phyloP scores from a whole-genome alignment of 1,140 invertebrate genomes.

The Drosophila ficusphila region DNA sequence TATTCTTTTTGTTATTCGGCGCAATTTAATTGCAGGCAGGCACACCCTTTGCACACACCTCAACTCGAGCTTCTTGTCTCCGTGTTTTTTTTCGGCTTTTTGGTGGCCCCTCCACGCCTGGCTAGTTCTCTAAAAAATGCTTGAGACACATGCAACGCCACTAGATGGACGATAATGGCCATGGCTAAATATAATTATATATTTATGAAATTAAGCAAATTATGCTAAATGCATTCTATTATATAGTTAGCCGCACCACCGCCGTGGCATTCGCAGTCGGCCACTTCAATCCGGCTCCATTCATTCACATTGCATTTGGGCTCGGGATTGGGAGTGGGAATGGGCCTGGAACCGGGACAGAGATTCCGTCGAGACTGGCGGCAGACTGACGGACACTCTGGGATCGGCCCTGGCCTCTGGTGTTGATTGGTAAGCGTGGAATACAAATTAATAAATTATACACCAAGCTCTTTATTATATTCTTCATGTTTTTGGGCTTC shows the following conservation, averaged over 20 bases:
- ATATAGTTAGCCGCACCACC: slow-evolving; percentile 63
- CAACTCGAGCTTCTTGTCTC: slow-evolving; percentile 33
- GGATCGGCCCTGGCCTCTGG: slow-evolving; percentile 22
- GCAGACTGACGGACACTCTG: slow-evolving; percentile 25
- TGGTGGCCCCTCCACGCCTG: slow-evolving; percentile 54
- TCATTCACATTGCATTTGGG: slow-evolving; percentile 26
- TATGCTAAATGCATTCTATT: slow-evolving; percentile 79
- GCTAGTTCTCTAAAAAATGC: slow-evolving; percentile 69
- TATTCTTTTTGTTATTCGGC: slow-evolving; percentile 52
- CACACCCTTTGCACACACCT: slow-evolving; percentile 71
- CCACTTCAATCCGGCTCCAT: slow-evolving; percentile 43
- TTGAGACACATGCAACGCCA: slow-evolving; percentile 60
- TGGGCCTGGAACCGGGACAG: slow-evolving; percentile 20
- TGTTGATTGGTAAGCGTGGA: slow-evolving; percentile 60
- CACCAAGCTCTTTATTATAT: slow-evolving; percentile 35
- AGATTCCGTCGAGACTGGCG: slow-evolving; percentile 33
- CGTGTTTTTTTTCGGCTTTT: slow-evolving; percentile 30
- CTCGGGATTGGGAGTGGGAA: not conserved
- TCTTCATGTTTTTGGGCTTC: slow-evolving; percentile 16
- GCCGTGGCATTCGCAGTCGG: slow-evolving; percentile 22
- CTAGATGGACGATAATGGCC: slow-evolving; percentile 38
- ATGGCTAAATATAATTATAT: slow-evolving; percentile 71
- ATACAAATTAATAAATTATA: slow-evolving; percentile 77
- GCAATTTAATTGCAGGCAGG: slow-evolving; percentile 67
- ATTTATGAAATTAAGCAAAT: slow-evolving; percentile 81